These are phyloP conservation scores for Leucophora obtusa DNA, from an alignment of 2,888 invertebrate species.

Conservation along the genomic window DNA sequence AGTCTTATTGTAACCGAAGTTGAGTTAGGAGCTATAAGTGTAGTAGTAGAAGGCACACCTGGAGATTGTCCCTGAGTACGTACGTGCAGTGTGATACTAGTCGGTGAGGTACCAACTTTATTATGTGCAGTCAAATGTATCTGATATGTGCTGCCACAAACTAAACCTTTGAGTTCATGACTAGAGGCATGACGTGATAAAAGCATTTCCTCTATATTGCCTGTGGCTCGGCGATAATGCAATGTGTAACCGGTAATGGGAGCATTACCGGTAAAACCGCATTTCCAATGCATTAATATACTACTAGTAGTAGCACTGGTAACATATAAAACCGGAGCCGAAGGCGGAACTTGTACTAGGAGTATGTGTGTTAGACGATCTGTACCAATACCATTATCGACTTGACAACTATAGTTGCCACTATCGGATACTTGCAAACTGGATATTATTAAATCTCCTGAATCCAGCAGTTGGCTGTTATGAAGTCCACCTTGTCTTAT, in stretches of 20 bases:
- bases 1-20: slow-evolving; percentile 84
- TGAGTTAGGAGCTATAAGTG: slow-evolving; percentile 85
- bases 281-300: slow-evolving; percentile 86
- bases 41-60: slow-evolving; percentile 82
- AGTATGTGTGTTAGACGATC: slow-evolving; percentile 83
- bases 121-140: slow-evolving; percentile 85
- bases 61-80: slow-evolving; percentile 86
- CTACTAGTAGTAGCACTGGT: slow-evolving; percentile 88
- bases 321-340: slow-evolving; percentile 85
- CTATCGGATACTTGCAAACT: slow-evolving; percentile 83
- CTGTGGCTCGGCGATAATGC: slow-evolving; percentile 83
- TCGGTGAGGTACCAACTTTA: slow-evolving; percentile 85
- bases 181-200: slow-evolving; percentile 84
- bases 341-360: slow-evolving; percentile 87
- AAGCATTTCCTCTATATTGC: slow-evolving; percentile 83
- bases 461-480: slow-evolving; percentile 83
- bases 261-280: slow-evolving; percentile 85
- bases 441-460: slow-evolving; percentile 83
- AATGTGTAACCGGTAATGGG: slow-evolving; percentile 84
- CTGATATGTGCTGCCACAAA: slow-evolving; percentile 87
- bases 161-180: slow-evolving; percentile 84
- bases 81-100: slow-evolving; percentile 84
- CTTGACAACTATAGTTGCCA: slow-evolving; percentile 86
- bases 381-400: slow-evolving; percentile 84
- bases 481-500: slow-evolving; percentile 81